Percentiles rank a stretch among this genome's conserved stretches.
Evolutionary conservation across 2,113 vertebrate genomes (phyloP).

Genomic region (Cygnus atratus): DNA sequence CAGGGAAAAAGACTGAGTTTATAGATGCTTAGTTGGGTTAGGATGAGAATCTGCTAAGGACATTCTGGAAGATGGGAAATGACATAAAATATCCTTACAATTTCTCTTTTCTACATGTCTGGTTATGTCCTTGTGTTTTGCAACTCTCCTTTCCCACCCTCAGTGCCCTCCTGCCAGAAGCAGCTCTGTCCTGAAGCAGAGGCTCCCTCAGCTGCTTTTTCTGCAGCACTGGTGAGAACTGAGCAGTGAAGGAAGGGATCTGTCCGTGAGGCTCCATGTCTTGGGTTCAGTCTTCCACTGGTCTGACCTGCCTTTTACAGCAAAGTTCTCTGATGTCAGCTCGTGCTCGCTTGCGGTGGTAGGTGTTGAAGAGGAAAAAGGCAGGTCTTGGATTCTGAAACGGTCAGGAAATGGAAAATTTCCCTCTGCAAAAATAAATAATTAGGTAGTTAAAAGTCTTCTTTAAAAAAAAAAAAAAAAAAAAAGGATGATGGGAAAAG

Average conservation of each 20-base stretch:
- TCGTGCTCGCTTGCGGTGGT: fast-evolving
- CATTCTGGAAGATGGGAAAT: background rate
- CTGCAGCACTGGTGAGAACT: background rate
- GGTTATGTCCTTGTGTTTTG: background rate
- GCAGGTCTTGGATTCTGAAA: background rate
- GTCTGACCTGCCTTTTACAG: background rate
- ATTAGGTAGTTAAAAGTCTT: background rate
- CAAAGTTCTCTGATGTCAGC: background rate
- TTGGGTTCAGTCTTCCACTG: fast-evolving
- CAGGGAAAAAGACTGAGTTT: fast-evolving
- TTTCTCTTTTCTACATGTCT: background rate
- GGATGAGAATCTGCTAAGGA: background rate
- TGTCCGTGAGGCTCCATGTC: background rate
- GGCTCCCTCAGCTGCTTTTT: fast-evolving
- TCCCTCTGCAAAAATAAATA: background rate
- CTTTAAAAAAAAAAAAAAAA: background rate
- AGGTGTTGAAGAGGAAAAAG: background rate
- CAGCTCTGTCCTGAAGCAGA: background rate
- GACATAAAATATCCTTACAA: no score
- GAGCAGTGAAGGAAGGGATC: background rate
- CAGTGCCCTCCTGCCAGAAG: background rate
- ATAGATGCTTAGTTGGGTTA: background rate
- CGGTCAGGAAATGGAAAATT: background rate
- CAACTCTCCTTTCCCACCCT: background rate
- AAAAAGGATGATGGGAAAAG: background rate